These are phyloP conservation scores for Gymnarchus niloticus DNA, from an alignment of 2,113 vertebrate genomes.

Conservation along the genomic window DNA sequence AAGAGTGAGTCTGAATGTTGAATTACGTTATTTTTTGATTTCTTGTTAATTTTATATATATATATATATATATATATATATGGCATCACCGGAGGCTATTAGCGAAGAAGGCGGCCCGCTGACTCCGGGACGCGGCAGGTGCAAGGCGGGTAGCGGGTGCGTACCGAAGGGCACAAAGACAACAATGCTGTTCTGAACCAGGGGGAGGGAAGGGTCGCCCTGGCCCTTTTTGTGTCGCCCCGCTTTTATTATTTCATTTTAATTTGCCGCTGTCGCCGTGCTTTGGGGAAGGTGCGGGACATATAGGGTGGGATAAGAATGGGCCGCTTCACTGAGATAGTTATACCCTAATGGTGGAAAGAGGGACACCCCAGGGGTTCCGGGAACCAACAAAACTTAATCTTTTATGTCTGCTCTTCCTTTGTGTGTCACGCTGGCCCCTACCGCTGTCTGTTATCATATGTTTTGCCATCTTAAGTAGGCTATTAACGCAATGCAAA, in stretches of 20 bases:
- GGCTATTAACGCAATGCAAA: background rate
- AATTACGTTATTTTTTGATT: too few relatives aligned
- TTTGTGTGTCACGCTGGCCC: background rate
- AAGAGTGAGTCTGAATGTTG: too few relatives aligned
- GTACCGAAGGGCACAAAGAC: constrained; percentile 44
- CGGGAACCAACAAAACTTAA: background rate
- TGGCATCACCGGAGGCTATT: background rate
- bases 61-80: too few relatives aligned
- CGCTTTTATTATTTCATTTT: constrained; percentile 50
- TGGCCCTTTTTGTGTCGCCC: constrained; percentile 49
- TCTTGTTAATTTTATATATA: too few relatives aligned
- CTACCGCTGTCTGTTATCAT: too few relatives aligned
- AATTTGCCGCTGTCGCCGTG: background rate
- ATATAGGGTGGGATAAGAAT: constrained; percentile 4
- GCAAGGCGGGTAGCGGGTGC: constrained; percentile 41
- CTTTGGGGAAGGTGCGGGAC: background rate
- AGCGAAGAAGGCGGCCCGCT: background rate
- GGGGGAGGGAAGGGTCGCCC: constrained; percentile 45
- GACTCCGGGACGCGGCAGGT: constrained; percentile 50
- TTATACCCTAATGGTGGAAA: constrained; percentile 1
- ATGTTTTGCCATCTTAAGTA: constrained; percentile 6
- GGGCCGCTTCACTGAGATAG: background rate
- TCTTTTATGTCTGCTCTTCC: background rate
- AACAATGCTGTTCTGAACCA: constrained; percentile 46
- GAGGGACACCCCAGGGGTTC: background rate